Conservation (phyloP, 2,113 vertebrate genomes). For the rat (Rattus norvegicus) region GRCr8 NC_086023.1:107021501-107022000, state of each 20-base stretch:
- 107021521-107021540: constrained; percentile 77
- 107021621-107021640: neutral
- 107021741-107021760: neutral
- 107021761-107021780: neutral
- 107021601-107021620: constrained; percentile 17
- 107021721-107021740: neutral
- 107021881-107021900: neutral
- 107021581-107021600: constrained; percentile 68
- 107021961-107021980: neutral
- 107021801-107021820: neutral
- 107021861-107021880: neutral
- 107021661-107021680: neutral
- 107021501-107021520: constrained; percentile 77
- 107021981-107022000: neutral
- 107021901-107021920: neutral
- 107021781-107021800: neutral
- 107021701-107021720: neutral
- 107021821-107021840: neutral
- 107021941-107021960: neutral
- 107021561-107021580: constrained; percentile 81
- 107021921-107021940: neutral
- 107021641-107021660: neutral
- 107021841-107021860: neutral
- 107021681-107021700: neutral
- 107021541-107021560: constrained; percentile 80